Base-by-base conservation (phyloP, 2,113 vertebrate species). In the Reinhardtius hippoglossoides region DNA sequence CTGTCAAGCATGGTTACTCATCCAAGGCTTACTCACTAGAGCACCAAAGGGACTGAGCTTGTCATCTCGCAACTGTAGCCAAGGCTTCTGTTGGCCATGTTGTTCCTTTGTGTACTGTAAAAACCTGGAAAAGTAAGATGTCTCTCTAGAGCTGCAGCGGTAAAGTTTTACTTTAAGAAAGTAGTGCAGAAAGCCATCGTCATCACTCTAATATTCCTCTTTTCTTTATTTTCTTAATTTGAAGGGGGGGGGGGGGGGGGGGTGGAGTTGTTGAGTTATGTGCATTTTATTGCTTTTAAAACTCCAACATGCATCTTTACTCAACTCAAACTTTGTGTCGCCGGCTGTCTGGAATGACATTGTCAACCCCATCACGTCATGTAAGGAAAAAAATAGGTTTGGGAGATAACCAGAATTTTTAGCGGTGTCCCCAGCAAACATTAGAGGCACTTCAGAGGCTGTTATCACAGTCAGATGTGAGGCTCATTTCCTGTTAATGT, bases 401-500 rank as follows among this genome's bases (percentile, higher is more conserved):
- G 66, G 67, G 67, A 65, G 26, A 60, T 81, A 46, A 81, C 69
- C 70, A 81, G 20, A 81, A 9, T 24, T 82, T 76, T 69, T 40
- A 59, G 18, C 70, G 26, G 27, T 76, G 63, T 86, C 62, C 63
- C 55, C 62, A 68, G 42, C 59, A 83, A 70, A 60, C 65, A 79
- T 81, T 82, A 76, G 71, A 82, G 48, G 13, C 74, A 48, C 52
- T 58, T 76, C 20, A 75, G 62, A 67, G 58, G 68, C 72, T 15
- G 48, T 79, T 80, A 83, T 85, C 80, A 63, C 75, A 77, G 67
- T 87, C 76, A 76, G 74, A 79, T 83, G 78, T 64, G 55, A 69
- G 59, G 50, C 69, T 86, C 54, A 71, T 86, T 88, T 85, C 62
- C 67, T 68, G 59, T 79, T 86, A 80, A 83, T 86, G 82, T 76